Conservation (phyloP, 2,113 vertebrate species). For the Leptobrachium ailaonicum region DNA sequence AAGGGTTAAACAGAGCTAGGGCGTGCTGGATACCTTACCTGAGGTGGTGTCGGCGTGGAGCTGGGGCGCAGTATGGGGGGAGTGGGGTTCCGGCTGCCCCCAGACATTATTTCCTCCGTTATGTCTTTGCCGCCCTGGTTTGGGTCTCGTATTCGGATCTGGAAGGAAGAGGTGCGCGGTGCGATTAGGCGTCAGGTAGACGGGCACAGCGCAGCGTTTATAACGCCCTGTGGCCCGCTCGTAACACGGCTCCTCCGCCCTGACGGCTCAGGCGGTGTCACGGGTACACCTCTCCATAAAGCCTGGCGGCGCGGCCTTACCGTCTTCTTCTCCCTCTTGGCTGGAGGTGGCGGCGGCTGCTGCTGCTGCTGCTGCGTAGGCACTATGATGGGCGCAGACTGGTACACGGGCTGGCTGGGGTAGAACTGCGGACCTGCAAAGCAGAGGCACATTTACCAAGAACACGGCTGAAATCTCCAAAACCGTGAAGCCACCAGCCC, state of each 20-base stretch:
- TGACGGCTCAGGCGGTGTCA: neutral
- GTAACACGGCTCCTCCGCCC: neutral
- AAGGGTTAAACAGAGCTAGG: too few relatives aligned
- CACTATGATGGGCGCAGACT: slow-evolving; percentile 95
- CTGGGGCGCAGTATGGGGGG: slow-evolving; percentile 83
- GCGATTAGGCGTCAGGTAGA: neutral
- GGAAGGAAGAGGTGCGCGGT: slow-evolving; percentile 1
- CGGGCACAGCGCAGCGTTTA: neutral
- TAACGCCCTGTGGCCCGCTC: neutral
- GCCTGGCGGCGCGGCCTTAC: slow-evolving; percentile 68
- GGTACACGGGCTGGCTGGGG: slow-evolving; percentile 88
- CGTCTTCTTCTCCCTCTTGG: slow-evolving; percentile 96
- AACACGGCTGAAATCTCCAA: too few relatives aligned
- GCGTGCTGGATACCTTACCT: slow-evolving; percentile 69
- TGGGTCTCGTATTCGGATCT: slow-evolving; percentile 98
- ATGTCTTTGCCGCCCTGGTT: slow-evolving; percentile 97
- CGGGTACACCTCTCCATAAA: neutral
- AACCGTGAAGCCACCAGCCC: too few relatives aligned
- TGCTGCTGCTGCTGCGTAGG: slow-evolving; percentile 86
- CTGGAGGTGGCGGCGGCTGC: slow-evolving; percentile 76
- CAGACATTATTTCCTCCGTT: slow-evolving; percentile 98
- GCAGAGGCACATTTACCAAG: neutral
- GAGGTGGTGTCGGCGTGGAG: slow-evolving; percentile 89
- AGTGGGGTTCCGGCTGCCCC: slow-evolving; percentile 92
- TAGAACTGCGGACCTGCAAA: slow-evolving; percentile 84